Conservation (phyloP, 2,888 invertebrate genomes). For the Ornithoptera alexandrae region DNA sequence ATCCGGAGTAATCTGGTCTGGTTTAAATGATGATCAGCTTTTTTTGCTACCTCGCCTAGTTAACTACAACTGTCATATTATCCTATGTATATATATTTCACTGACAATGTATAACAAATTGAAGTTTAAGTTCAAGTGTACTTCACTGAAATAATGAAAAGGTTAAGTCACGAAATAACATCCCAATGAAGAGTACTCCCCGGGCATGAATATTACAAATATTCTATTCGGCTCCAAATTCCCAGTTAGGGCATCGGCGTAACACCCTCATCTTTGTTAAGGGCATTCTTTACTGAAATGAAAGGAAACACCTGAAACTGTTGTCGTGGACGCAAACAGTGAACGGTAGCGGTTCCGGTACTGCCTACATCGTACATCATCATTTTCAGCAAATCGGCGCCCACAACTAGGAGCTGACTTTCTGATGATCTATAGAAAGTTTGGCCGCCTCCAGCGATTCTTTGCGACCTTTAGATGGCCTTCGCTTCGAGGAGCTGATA, state of each 20-base stretch:
- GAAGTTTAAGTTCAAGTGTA: background rate
- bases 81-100: too few relatives aligned
- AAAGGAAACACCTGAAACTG: constrained; percentile 52
- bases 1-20: too few relatives aligned
- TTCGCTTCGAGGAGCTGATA: too few relatives aligned
- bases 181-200: background rate
- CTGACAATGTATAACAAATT: too few relatives aligned
- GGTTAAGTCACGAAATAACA: constrained; percentile 1
- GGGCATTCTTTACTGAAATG: constrained; percentile 67
- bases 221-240: constrained; percentile 17
- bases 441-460: too few relatives aligned
- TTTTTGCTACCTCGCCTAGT: too few relatives aligned
- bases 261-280: constrained; percentile 68
- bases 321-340: constrained; percentile 36
- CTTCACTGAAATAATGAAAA: background rate
- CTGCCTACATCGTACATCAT: background rate
- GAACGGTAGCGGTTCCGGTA: constrained; percentile 30
- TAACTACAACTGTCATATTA: too few relatives aligned
- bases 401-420: too few relatives aligned
- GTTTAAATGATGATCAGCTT: too few relatives aligned
- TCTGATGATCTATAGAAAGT: too few relatives aligned
- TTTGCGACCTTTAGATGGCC: too few relatives aligned
- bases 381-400: too few relatives aligned
- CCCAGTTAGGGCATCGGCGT: constrained; percentile 34
- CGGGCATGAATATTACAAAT: constrained; percentile 24